Conservation (phyloP, 2,888 invertebrate genomes). For the Pollenia griseotomentosa region DNA sequence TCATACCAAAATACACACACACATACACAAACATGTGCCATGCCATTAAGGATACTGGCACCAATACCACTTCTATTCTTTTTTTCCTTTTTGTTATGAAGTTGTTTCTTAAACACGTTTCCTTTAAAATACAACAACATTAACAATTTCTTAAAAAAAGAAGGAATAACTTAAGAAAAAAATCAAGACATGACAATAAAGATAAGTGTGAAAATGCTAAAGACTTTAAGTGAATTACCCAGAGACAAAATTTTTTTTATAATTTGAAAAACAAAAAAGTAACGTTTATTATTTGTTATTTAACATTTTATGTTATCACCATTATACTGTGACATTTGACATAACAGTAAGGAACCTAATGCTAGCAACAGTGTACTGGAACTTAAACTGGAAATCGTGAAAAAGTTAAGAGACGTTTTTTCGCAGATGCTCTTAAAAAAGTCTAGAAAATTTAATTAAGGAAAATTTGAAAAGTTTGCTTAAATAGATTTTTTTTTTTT, state of each 20-base stretch:
- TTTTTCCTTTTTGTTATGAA: neutral
- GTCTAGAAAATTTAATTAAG: neutral
- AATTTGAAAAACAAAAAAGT: neutral
- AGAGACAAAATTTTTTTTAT: neutral
- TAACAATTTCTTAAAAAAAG: neutral
- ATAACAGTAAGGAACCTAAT: neutral
- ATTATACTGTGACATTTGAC: neutral
- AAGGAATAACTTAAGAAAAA: neutral
- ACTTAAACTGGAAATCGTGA: conserved; percentile 11
- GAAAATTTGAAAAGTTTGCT: too few species aligned
- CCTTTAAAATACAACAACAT: conserved; percentile 1
- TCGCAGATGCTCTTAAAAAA: neutral
- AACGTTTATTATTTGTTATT: neutral
- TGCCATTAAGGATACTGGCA: neutral
- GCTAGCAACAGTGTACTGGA: conserved; percentile 11
- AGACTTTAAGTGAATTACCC: conserved; percentile 1
- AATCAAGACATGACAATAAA: conserved; percentile 47
- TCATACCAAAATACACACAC: neutral
- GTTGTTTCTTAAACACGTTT: conserved; percentile 52
- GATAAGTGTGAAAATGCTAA: conserved; percentile 47
- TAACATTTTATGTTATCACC: neutral
- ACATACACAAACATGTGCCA: neutral
- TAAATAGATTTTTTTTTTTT: too few species aligned
- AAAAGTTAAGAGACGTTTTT: neutral
- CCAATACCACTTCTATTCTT: too few species aligned